These are phyloP conservation scores for Stomorhina lunata DNA, from an alignment of 2,888 invertebrate genomes.

Conservation along the genomic window DNA sequence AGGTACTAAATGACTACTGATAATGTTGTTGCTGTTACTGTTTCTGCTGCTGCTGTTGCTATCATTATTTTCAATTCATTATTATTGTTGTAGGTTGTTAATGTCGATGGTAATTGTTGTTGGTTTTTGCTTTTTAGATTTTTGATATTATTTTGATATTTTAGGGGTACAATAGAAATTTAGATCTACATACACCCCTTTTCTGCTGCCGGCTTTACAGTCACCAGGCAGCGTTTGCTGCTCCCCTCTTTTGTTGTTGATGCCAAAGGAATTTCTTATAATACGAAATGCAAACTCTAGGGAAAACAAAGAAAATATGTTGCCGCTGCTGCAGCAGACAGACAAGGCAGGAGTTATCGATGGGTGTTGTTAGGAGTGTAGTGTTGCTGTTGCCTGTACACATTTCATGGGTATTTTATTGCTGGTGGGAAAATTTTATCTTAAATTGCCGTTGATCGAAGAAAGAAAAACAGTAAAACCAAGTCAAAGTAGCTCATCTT, in stretches of 20 bases:
- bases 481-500: slow-evolving; percentile 51
- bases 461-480: slow-evolving; percentile 25
- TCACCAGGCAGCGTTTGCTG: slow-evolving; percentile 17
- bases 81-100: slow-evolving; percentile 56
- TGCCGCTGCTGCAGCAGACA: slow-evolving; percentile 9
- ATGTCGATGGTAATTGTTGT: slow-evolving; percentile 31
- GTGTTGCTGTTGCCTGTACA: slow-evolving; percentile 32
- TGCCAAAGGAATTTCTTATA: neutral
- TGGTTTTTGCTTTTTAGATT: too few relatives aligned
- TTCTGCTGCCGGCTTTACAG: neutral
- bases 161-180: slow-evolving; percentile 52
- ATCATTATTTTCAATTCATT: neutral
- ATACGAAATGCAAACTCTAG: slow-evolving; percentile 49
- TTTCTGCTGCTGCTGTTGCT: slow-evolving; percentile 10
- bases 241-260: slow-evolving; percentile 28
- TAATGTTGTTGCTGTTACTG: slow-evolving; percentile 28
- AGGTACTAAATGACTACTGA: too few relatives aligned
- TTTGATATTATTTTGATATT: slow-evolving; percentile 41
- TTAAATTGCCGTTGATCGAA: slow-evolving; percentile 74
- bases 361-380: slow-evolving; percentile 60
- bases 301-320: slow-evolving; percentile 44
- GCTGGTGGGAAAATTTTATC: slow-evolving; percentile 79
- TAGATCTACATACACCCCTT: slow-evolving; percentile 55
- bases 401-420: slow-evolving; percentile 50
- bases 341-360: slow-evolving; percentile 49